Conservation (phyloP, 2,888 invertebrate species). For the Acheta domesticus region DNA sequence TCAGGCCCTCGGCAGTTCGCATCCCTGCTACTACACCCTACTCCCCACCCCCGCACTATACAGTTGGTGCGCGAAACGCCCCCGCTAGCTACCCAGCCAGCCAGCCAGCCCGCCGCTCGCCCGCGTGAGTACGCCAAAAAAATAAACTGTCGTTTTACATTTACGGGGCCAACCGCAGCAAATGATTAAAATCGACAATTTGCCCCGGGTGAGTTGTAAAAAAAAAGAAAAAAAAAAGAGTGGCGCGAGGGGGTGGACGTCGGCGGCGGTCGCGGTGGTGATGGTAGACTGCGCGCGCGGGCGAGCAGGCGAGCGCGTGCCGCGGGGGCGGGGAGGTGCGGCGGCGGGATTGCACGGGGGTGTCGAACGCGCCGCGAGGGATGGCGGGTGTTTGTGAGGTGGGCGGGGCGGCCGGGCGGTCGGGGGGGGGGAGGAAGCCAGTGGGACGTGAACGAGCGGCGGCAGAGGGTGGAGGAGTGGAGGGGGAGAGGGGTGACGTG, state of each 20-base stretch:
- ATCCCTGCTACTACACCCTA: no score
- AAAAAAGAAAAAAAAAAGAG: neutral
- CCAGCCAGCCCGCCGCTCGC: no score
- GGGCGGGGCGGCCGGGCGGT: no score
- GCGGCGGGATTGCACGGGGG: no score
- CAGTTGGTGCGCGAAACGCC: no score
- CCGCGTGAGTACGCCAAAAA: neutral
- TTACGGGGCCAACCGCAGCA: neutral
- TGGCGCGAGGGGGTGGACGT: neutral
- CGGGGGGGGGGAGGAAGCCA: no score
- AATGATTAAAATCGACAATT: slow-evolving; percentile 1
- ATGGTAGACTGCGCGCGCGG: neutral
- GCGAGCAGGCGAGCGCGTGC: neutral
- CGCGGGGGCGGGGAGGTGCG: no score
- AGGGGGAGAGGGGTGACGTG: neutral
- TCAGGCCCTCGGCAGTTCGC: no score
- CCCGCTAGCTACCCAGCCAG: no score
- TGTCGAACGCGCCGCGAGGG: no score
- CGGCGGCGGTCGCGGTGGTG: neutral
- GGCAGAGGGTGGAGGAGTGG: neutral
- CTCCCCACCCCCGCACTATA: no score
- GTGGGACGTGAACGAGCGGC: neutral
- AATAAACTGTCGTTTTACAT: slow-evolving; percentile 1
- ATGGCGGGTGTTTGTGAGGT: no score
- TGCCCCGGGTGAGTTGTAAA: neutral